Conservation (phyloP, 1,140 invertebrate genomes). For the Diorhabda sublineata region DNA sequence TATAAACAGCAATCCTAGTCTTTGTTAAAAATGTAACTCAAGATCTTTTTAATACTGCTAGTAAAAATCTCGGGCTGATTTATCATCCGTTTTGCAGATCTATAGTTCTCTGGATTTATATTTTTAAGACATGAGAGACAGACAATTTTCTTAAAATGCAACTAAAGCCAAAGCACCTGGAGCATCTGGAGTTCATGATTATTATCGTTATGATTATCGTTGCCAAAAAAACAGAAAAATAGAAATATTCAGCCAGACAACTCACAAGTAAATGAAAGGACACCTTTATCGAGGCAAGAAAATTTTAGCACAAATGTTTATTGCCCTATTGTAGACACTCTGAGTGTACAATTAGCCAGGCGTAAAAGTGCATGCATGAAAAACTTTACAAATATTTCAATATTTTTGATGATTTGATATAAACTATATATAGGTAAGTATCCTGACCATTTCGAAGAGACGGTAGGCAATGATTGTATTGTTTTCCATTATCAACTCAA, state of each 20-base stretch:
- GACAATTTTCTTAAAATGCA: conserved; percentile 23
- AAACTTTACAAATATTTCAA: conserved; percentile 7
- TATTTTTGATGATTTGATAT: neutral
- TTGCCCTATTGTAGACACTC: neutral
- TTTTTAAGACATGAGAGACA: neutral
- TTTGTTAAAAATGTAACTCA: conserved; percentile 16
- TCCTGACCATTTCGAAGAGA: conserved; percentile 4
- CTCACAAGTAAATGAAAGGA: conserved; percentile 20
- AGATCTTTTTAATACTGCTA: conserved; percentile 19
- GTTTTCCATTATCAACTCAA: conserved; percentile 1
- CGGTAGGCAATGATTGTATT: neutral
- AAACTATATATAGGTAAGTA: conserved; percentile 1
- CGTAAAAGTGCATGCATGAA: neutral
- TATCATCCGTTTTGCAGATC: neutral
- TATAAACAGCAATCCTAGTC: conserved; percentile 8
- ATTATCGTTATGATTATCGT: conserved; percentile 20
- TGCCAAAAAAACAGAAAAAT: neutral
- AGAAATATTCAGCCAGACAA: conserved; percentile 15
- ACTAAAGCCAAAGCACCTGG: conserved; percentile 22
- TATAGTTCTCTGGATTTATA: conserved; percentile 10
- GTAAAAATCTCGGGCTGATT: too few relatives aligned
- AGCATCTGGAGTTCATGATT: conserved; percentile 21
- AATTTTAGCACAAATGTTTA: neutral
- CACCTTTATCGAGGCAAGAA: conserved; percentile 1
- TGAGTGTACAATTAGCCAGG: conserved; percentile 6